These are phyloP conservation scores for Hemicordylus capensis DNA, from an alignment of 2,113 vertebrate genomes.

Conservation along the genomic window DNA sequence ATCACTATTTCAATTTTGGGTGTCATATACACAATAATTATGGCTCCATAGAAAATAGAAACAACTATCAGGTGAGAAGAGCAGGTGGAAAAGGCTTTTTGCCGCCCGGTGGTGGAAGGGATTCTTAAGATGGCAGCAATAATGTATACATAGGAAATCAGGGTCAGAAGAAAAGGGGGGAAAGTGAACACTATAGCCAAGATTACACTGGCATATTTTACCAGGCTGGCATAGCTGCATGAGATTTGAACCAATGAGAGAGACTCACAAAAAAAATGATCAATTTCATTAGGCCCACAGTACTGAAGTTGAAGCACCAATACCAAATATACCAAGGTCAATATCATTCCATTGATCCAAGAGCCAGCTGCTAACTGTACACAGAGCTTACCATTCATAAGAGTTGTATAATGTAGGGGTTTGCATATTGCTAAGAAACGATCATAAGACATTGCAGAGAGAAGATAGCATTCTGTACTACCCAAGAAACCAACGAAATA, in stretches of 20 bases:
- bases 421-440: conserved; percentile 11
- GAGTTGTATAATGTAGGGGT: not conserved
- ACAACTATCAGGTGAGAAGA: conserved; percentile 8
- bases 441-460: conserved; percentile 21
- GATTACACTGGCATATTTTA: not conserved
- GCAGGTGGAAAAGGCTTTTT: conserved; percentile 6
- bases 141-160: conserved; percentile 8
- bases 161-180: conserved; percentile 2
- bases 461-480: conserved; percentile 1
- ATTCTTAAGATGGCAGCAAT: not conserved
- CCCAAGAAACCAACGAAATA: not conserved
- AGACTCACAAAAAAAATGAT: conserved; percentile 15
- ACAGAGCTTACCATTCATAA: not conserved
- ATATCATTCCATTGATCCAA: not conserved
- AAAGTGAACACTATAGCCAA: conserved; percentile 1
- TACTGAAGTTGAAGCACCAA: not conserved
- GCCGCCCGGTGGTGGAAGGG: not conserved
- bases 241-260: not conserved
- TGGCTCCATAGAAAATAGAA: not conserved
- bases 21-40: not conserved
- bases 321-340: not conserved
- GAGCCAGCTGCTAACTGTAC: not conserved
- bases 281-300: not conserved
- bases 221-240: not conserved
- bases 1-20: not conserved